phyloP scores from a whole-genome alignment of 2,797 vertebrate species.

The Peromyscus attwateri region DNA sequence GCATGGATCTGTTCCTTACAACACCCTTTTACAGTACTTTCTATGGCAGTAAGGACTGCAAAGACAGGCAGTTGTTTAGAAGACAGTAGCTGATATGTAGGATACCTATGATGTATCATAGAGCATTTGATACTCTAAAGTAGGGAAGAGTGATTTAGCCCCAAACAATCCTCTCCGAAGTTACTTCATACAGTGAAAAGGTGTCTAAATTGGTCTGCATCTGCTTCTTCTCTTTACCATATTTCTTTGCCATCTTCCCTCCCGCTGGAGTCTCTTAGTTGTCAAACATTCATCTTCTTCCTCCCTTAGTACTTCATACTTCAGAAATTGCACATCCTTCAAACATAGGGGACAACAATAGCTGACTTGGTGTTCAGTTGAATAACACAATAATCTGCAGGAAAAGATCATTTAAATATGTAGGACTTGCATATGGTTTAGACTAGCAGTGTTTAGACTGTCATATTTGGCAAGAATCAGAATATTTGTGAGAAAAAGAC shows the following conservation, averaged over 20 bases:
- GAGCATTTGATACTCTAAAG: not conserved
- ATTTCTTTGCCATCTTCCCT: rapidly evolving
- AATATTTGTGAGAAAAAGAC: not conserved
- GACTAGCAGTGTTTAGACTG: not conserved
- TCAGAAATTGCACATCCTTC: not conserved
- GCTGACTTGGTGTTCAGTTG: not conserved
- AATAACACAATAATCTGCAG: not conserved
- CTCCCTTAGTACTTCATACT: not conserved
- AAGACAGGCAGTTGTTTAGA: not conserved
- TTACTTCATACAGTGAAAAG: not conserved
- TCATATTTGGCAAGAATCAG: not conserved
- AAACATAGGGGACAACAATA: constrained; percentile 3
- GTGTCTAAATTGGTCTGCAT: not conserved
- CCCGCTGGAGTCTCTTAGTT: not conserved
- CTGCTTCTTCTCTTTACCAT: not conserved
- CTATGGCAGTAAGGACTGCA: not conserved
- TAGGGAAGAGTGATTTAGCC: not conserved
- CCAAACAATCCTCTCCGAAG: not conserved
- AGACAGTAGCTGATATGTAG: not conserved
- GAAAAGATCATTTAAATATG: constrained; percentile 10
- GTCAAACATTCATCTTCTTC: not conserved
- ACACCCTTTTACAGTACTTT: not conserved
- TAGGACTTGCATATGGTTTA: not conserved
- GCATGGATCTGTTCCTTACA: not conserved
- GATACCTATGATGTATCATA: not conserved